A percentile compares a stretch with the other conserved stretches of the same genome.
These are phyloP conservation scores for Noctua janthina DNA, from an alignment of 2,888 invertebrate species.

Conservation along the genomic window DNA sequence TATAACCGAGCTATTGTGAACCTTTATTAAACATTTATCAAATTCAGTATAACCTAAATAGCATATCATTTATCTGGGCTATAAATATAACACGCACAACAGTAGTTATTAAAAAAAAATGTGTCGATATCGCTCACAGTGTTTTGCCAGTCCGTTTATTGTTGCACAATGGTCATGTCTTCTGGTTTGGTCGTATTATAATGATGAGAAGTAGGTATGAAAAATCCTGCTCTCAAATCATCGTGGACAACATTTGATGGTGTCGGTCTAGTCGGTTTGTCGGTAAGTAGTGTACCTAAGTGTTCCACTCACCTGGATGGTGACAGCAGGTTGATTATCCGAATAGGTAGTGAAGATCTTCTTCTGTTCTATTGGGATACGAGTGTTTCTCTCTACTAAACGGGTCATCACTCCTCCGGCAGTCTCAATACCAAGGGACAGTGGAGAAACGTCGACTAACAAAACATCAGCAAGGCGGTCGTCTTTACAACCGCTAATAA, in stretches of 20 bases:
- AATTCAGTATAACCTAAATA: too few relatives aligned
- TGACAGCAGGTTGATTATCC: conserved; percentile 97
- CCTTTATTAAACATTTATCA: too few relatives aligned
- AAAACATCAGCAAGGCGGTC: conserved; percentile 95
- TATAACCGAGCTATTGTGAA: too few relatives aligned
- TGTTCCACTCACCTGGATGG: conserved; percentile 91
- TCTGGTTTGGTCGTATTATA: not conserved
- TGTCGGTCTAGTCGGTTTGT: not conserved
- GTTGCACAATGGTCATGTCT: not conserved
- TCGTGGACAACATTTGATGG: not conserved
- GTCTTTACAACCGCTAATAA: conserved; percentile 93
- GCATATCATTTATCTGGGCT: too few relatives aligned
- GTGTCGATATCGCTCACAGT: not conserved
- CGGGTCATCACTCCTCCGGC: conserved; percentile 96
- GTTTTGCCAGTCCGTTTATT: not conserved
- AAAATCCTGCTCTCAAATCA: not conserved
- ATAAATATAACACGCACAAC: too few relatives aligned
- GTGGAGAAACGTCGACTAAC: conserved; percentile 94
- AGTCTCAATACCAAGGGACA: conserved; percentile 95
- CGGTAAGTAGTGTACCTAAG: not conserved
- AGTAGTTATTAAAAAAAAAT: not conserved
- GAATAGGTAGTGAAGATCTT: conserved; percentile 97
- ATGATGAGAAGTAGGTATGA: not conserved
- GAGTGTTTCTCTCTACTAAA: conserved; percentile 95
- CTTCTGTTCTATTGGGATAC: conserved; percentile 95